These are phyloP conservation scores for Rhynchophorus ferrugineus DNA, from an alignment of 1,140 invertebrate species.

Conservation along the genomic window DNA sequence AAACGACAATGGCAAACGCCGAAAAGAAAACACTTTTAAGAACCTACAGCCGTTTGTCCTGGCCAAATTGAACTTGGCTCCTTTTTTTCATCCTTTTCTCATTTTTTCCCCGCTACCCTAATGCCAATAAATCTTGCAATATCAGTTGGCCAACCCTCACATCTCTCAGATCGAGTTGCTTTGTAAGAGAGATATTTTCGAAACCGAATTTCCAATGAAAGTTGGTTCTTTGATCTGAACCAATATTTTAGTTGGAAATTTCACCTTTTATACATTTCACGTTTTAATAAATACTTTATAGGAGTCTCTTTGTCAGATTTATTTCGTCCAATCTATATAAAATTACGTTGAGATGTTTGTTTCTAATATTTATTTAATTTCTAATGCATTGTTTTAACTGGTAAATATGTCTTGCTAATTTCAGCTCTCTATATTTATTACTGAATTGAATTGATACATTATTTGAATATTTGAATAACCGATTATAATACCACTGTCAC, in stretches of 20 bases:
- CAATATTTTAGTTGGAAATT: not conserved
- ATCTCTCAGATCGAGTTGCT: not conserved
- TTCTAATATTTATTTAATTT: too few species aligned
- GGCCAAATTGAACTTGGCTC: not conserved
- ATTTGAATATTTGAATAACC: too few species aligned
- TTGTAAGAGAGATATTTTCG: not conserved
- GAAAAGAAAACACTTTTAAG: not conserved
- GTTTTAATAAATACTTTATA: too few species aligned
- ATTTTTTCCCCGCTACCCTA: not conserved
- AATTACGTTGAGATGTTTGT: too few species aligned
- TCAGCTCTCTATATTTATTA: too few species aligned
- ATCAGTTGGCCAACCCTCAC: not conserved
- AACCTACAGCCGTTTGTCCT: not conserved
- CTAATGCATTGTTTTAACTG: too few species aligned
- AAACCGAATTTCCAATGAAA: not conserved
- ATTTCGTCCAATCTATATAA: too few species aligned
- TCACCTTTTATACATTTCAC: too few species aligned
- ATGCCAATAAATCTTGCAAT: not conserved
- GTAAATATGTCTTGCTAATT: too few species aligned
- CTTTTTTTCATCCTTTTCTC: not conserved
- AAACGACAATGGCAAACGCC: not conserved
- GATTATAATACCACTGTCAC: too few species aligned
- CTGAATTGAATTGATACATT: too few species aligned
- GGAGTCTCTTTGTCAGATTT: too few species aligned
- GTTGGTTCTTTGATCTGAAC: not conserved